Evolutionary conservation across 2,888 invertebrate species (phyloP), one percentile per base, ranked within the genome.

Genomic region (Pycnomerus fuliginosus): DNA sequence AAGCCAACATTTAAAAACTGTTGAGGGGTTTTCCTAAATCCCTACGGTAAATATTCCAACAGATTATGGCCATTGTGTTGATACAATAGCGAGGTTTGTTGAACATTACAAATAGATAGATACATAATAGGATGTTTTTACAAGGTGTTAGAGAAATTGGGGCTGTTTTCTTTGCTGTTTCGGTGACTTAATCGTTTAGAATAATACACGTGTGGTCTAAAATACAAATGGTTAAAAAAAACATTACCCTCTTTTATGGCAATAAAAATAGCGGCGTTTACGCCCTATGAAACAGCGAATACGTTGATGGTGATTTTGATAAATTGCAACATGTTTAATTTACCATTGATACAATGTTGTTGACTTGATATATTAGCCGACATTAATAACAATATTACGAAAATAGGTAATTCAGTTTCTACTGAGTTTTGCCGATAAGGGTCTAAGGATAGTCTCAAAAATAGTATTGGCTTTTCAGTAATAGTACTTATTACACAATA

Each of bases 71-170:
- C 15, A 35, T 43, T 43, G 42, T 43, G 16, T 2, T 8, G 15
- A 24, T 16, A 44, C 44, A 44, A 44, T 44, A 30, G 8, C 34
- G 24, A 22, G 44, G 44, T 44, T 44, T 44, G 44, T 60, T 54
- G 51, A 48, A 60, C 60, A 60, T 64, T 66, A 61, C 62, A 65
- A 62, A 69, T 62, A 67, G 64, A 68, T 65, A 65, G 55, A 49
- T 54, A 50, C 48, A 68, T 67, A 69, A 66, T 63, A 62, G 67
- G 67, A 67, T 69, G 69, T 69, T 69, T 66, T 67, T 59, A 65
- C 61, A 67, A 63, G 64, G 68, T 67, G 69, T 68, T 64, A 55
- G 55, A 53, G 53, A 58, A 46, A 50, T 52, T 52, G 56, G 50
- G 56, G 46, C 28, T 46, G 46, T 37, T 46, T 46, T 46, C 33